Percentiles rank a stretch among this genome's conserved stretches.
These are phyloP conservation scores for Lithophane leautieri DNA, from an alignment of 2,888 invertebrate species.

Conservation along the genomic window DNA sequence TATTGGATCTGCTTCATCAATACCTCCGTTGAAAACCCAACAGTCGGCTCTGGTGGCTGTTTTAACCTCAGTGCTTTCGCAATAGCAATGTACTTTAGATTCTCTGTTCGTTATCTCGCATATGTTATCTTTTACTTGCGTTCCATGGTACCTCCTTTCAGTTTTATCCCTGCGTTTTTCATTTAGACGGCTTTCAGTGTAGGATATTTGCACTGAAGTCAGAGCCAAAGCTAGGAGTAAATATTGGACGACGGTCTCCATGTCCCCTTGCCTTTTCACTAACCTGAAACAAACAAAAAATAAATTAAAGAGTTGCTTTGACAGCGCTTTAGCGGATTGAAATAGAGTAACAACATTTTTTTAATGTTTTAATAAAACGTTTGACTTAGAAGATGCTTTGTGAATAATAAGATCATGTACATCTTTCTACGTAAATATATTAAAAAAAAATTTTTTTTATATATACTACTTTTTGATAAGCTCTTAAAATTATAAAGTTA, in stretches of 20 bases:
- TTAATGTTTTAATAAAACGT: constrained; percentile 19
- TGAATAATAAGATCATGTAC: background rate
- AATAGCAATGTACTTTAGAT: constrained; percentile 92
- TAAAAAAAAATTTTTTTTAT: too few relatives aligned
- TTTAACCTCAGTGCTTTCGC: constrained; percentile 90
- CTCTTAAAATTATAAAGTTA: background rate
- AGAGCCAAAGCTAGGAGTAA: constrained; percentile 88
- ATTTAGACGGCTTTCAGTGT: constrained; percentile 89
- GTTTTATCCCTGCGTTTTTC: constrained; percentile 89
- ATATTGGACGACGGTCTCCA: constrained; percentile 88
- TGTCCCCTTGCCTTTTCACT: constrained; percentile 76
- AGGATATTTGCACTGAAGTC: constrained; percentile 89
- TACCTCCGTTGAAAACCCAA: constrained; percentile 93
- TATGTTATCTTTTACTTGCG: constrained; percentile 88
- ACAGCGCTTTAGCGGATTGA: constrained; percentile 44
- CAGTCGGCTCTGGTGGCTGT: constrained; percentile 93
- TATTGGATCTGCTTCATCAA: constrained; percentile 92
- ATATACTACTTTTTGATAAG: background rate
- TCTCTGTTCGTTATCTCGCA: constrained; percentile 90
- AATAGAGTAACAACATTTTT: constrained; percentile 37
- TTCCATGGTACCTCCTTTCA: constrained; percentile 83
- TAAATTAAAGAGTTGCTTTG: constrained; percentile 66
- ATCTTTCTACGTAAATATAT: background rate
- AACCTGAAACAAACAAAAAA: constrained; percentile 86
- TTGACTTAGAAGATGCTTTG: constrained; percentile 10